phyloP scores from a whole-genome alignment of 2,888 invertebrate genomes.

The Oscheius sp. region DNA sequence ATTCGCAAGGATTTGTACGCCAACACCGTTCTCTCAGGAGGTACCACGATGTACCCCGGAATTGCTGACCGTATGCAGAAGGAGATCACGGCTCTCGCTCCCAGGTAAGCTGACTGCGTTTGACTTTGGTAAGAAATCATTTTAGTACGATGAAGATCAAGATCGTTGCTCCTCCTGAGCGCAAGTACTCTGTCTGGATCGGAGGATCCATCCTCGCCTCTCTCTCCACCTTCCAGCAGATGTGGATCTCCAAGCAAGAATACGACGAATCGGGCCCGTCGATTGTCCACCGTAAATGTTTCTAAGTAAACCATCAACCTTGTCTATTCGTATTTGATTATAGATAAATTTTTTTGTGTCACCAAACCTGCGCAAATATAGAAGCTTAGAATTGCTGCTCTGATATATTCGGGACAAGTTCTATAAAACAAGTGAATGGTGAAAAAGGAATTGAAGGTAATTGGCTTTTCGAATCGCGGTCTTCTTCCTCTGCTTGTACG shows the following conservation, averaged over 20 bases:
- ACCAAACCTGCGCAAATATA: too few species aligned
- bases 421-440: too few species aligned
- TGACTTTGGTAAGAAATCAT: not conserved
- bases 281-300: slow-evolving; percentile 66
- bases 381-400: too few species aligned
- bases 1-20: slow-evolving; percentile 86
- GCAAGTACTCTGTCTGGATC: slow-evolving; percentile 98
- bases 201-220: slow-evolving; percentile 95
- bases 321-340: too few species aligned
- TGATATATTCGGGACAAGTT: too few species aligned
- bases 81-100: slow-evolving; percentile 78
- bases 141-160: slow-evolving; percentile 79
- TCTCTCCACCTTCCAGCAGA: slow-evolving; percentile 88
- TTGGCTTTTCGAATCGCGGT: too few species aligned
- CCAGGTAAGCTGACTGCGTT: slow-evolving; percentile 44
- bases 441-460: too few species aligned
- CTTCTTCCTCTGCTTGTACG: too few species aligned
- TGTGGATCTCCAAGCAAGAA: slow-evolving; percentile 80
- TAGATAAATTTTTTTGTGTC: too few species aligned
- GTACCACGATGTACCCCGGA: slow-evolving; percentile 90
- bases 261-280: slow-evolving; percentile 67
- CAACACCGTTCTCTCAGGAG: slow-evolving; percentile 75
- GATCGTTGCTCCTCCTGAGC: slow-evolving; percentile 81
- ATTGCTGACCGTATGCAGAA: slow-evolving; percentile 98
- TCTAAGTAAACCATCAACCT: slow-evolving; percentile 45